Conservation (phyloP, 2,888 invertebrate genomes). For the Drosophila ezoana region DNA sequence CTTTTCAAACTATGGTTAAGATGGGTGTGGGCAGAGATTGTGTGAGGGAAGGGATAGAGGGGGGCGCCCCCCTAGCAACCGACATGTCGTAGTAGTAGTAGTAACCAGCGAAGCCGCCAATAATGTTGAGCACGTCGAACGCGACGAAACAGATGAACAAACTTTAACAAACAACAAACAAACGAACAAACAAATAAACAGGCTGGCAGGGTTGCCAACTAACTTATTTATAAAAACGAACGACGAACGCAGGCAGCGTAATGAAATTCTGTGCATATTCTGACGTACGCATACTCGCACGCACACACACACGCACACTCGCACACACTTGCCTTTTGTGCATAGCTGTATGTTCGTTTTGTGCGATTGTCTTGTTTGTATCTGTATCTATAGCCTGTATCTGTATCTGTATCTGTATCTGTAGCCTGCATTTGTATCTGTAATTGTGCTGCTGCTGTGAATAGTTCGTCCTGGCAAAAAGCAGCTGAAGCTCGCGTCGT, state of each 20-base stretch:
- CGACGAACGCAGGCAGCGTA: slow-evolving; percentile 51
- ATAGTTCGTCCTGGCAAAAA: slow-evolving; percentile 48
- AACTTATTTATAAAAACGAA: slow-evolving; percentile 66
- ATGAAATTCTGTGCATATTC: slow-evolving; percentile 79
- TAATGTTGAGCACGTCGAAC: slow-evolving; percentile 67
- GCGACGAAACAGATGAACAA: slow-evolving; percentile 70
- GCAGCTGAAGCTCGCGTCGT: slow-evolving; percentile 37
- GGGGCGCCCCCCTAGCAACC: no score
- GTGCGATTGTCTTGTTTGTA: slow-evolving; percentile 59
- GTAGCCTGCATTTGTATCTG: slow-evolving; percentile 25
- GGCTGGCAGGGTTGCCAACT: slow-evolving; percentile 61
- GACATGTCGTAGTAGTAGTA: neutral
- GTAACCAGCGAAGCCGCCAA: slow-evolving; percentile 43
- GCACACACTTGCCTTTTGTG: slow-evolving; percentile 32
- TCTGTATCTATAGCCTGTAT: slow-evolving; percentile 22
- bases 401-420: slow-evolving; percentile 16
- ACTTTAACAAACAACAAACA: slow-evolving; percentile 74
- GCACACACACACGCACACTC: slow-evolving; percentile 14
- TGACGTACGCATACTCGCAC: slow-evolving; percentile 40
- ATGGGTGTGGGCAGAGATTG: slow-evolving; percentile 1
- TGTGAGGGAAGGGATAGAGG: neutral
- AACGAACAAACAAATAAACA: slow-evolving; percentile 36
- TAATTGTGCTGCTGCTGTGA: slow-evolving; percentile 26
- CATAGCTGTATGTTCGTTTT: slow-evolving; percentile 68
- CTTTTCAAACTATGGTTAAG: slow-evolving; percentile 38